These are phyloP conservation scores for Anas flavirostris DNA, from an alignment of 2,797 vertebrate species.

Conservation along the genomic window DNA sequence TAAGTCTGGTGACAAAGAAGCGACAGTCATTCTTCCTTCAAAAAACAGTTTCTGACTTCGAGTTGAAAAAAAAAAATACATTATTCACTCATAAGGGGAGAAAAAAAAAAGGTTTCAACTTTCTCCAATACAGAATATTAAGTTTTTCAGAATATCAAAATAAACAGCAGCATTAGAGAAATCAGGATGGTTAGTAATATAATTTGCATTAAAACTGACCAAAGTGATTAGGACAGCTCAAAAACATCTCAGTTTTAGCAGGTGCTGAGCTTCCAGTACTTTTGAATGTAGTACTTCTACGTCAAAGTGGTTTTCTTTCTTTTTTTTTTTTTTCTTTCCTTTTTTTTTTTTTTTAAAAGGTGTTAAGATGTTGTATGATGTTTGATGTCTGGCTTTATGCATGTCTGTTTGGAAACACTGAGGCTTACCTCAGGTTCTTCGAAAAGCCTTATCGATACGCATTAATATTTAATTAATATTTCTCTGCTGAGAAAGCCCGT, in stretches of 20 bases:
- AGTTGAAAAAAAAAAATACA: neutral
- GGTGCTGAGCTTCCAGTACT: neutral
- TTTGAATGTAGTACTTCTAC: neutral
- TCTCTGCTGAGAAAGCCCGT: neutral
- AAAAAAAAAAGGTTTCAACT: neutral
- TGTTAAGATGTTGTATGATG: neutral
- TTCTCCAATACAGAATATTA: neutral
- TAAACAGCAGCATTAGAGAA: neutral
- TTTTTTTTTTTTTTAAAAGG: neutral
- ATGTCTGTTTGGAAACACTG: neutral
- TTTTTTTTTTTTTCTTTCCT: neutral
- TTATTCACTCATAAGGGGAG: neutral
- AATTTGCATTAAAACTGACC: neutral
- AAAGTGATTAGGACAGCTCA: neutral
- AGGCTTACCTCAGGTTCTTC: neutral
- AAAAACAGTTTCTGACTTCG: neutral
- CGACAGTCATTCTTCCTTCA: neutral
- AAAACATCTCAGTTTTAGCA: neutral
- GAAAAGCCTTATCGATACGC: neutral
- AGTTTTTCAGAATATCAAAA: neutral
- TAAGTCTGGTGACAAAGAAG: neutral
- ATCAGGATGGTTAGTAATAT: neutral
- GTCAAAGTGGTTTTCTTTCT: neutral
- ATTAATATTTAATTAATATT: neutral
- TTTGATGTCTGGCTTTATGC: neutral